Percentiles rank a stretch among this genome's conserved stretches.
These are phyloP conservation scores for Rhagoletis zephyria DNA, from an alignment of 1,140 invertebrate genomes.

Conservation along the genomic window DNA sequence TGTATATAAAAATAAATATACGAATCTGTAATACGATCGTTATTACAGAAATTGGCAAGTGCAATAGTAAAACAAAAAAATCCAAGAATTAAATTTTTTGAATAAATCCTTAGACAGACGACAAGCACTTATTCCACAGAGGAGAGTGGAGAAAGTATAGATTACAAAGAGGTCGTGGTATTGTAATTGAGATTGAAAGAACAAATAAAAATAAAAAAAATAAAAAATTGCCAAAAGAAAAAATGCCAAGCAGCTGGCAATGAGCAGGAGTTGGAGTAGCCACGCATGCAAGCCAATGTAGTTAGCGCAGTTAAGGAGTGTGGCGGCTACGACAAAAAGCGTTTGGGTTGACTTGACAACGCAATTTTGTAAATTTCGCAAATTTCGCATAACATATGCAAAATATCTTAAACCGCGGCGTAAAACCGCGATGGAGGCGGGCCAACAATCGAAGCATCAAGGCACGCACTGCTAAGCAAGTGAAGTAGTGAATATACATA, in stretches of 20 bases:
- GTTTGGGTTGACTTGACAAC: slow-evolving; percentile 29
- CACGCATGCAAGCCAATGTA: not conserved
- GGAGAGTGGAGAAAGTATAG: slow-evolving; percentile 1
- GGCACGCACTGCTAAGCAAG: not conserved
- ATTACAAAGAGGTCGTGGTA: slow-evolving; percentile 39
- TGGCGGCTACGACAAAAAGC: not conserved
- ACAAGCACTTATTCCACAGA: not conserved
- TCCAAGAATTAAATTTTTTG: no score
- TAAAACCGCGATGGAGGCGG: slow-evolving; percentile 43
- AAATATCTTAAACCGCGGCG: slow-evolving; percentile 50
- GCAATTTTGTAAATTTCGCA: slow-evolving; percentile 45
- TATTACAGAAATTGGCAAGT: no score
- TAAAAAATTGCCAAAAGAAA: not conserved
- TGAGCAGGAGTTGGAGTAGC: not conserved
- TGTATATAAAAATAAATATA: no score
- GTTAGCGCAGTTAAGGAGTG: not conserved
- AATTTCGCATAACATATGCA: slow-evolving; percentile 51
- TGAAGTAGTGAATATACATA: no score
- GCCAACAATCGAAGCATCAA: not conserved
- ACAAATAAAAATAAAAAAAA: not conserved
- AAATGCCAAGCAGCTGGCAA: slow-evolving; percentile 32
- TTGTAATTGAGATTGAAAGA: slow-evolving; percentile 11
- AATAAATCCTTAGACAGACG: not conserved
- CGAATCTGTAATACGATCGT: no score
- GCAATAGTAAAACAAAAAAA: no score